These are phyloP conservation scores for Tautogolabrus adspersus DNA, from an alignment of 2,113 vertebrate genomes.

Conservation along the genomic window DNA sequence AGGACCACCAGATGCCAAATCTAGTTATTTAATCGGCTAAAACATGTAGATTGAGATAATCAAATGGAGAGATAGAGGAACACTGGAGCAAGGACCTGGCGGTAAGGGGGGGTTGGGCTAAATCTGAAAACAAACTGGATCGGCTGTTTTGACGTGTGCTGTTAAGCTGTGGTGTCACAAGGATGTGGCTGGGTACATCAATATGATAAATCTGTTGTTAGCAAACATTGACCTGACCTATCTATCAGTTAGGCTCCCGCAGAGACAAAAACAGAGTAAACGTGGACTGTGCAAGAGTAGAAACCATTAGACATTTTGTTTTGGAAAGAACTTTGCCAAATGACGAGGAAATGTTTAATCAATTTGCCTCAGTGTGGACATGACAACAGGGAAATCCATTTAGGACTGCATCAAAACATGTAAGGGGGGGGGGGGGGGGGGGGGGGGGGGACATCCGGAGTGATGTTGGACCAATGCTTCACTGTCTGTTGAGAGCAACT, in stretches of 20 bases:
- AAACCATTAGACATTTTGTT: neutral
- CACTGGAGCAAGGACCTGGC: too few species aligned
- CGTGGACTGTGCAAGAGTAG: neutral
- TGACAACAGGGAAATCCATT: slow-evolving; percentile 28
- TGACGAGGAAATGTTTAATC: neutral
- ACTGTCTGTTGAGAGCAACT: slow-evolving; percentile 28
- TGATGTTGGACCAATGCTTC: neutral
- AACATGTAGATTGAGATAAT: too few species aligned
- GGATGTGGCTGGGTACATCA: neutral
- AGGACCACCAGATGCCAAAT: too few species aligned
- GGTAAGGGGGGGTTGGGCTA: too few species aligned
- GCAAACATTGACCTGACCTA: neutral
- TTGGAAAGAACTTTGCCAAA: neutral
- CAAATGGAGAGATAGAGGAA: too few species aligned
- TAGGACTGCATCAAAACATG: slow-evolving; percentile 8
- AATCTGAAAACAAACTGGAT: too few species aligned
- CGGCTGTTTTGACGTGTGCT: too few species aligned
- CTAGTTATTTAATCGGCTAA: too few species aligned
- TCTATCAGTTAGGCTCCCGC: neutral
- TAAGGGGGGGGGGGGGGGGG: neutral
- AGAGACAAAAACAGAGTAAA: too few species aligned
- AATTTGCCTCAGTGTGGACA: neutral
- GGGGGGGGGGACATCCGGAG: neutral
- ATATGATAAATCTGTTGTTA: neutral
- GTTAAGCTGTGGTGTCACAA: neutral